Conservation (phyloP, 2,113 vertebrate genomes). For the Burhinus oedicnemus region DNA sequence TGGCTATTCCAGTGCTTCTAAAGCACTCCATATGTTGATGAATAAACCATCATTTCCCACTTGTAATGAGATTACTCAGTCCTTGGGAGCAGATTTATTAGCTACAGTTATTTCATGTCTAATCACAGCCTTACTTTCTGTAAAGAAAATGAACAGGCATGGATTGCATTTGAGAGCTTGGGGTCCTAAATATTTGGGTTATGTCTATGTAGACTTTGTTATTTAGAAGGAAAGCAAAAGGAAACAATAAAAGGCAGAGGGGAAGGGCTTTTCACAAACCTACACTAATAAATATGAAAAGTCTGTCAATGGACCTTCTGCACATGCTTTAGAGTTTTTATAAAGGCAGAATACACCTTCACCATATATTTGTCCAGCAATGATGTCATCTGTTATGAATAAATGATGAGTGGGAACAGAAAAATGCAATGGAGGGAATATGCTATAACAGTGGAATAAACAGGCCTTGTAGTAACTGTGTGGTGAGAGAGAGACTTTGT, state of each 20-base stretch:
- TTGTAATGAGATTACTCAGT: conserved; percentile 48
- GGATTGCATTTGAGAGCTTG: background rate
- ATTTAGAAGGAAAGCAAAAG: background rate
- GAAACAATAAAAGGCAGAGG: conserved; percentile 3
- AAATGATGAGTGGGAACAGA: background rate
- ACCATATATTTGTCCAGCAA: background rate
- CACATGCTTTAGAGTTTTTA: background rate
- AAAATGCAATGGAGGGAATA: background rate
- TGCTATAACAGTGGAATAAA: background rate
- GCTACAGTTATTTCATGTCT: conserved; percentile 24
- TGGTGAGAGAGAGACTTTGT: background rate
- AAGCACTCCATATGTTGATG: conserved; percentile 40
- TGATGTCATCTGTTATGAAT: background rate
- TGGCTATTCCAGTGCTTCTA: conserved; percentile 12
- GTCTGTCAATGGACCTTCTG: background rate
- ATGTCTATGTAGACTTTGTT: background rate
- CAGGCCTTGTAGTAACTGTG: background rate
- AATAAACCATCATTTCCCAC: conserved; percentile 30
- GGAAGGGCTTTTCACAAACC: background rate
- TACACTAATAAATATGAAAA: background rate
- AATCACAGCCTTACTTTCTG: conserved; percentile 8
- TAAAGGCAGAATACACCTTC: conserved; percentile 2
- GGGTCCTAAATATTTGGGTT: background rate
- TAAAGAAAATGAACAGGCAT: background rate
- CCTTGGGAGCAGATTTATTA: conserved; percentile 44